These are phyloP conservation scores for Yasuhikotakia modesta DNA, from an alignment of 2,797 vertebrate species.

Conservation along the genomic window DNA sequence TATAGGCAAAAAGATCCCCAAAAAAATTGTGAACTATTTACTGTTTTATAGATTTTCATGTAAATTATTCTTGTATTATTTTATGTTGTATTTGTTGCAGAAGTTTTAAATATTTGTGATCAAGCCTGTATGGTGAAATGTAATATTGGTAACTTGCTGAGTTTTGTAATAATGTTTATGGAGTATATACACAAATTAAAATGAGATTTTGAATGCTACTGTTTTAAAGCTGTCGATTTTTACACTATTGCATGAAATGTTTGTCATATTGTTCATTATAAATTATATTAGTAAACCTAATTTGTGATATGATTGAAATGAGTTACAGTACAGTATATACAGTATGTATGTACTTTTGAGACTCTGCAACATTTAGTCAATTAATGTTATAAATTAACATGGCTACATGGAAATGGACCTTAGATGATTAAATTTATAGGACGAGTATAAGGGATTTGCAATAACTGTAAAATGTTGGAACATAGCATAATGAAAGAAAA, in stretches of 20 bases:
- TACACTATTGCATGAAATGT: neutral
- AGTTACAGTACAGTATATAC: too few relatives aligned
- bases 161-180: constrained; percentile 99
- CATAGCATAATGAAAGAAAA: too few relatives aligned
- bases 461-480: too few relatives aligned
- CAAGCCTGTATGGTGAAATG: constrained; percentile 99
- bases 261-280: neutral
- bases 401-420: too few relatives aligned
- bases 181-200: constrained; percentile 99
- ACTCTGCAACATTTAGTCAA: too few relatives aligned
- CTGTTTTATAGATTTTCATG: constrained; percentile 99
- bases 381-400: too few relatives aligned
- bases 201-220: constrained; percentile 98
- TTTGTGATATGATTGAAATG: too few relatives aligned
- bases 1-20: constrained; percentile 81
- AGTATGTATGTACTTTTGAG: too few relatives aligned
- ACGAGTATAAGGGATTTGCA: too few relatives aligned
- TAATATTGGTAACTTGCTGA: constrained; percentile 99
- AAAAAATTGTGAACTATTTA: constrained; percentile 97
- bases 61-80: constrained; percentile 99
- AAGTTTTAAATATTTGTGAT: constrained; percentile 99
- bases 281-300: too few relatives aligned
- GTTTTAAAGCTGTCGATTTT: constrained; percentile 67
- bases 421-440: too few relatives aligned
- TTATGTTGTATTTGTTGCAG: constrained; percentile 99